phyloP scores from a whole-genome alignment of 2,797 vertebrate genomes.

The Hydrophis major region DNA sequence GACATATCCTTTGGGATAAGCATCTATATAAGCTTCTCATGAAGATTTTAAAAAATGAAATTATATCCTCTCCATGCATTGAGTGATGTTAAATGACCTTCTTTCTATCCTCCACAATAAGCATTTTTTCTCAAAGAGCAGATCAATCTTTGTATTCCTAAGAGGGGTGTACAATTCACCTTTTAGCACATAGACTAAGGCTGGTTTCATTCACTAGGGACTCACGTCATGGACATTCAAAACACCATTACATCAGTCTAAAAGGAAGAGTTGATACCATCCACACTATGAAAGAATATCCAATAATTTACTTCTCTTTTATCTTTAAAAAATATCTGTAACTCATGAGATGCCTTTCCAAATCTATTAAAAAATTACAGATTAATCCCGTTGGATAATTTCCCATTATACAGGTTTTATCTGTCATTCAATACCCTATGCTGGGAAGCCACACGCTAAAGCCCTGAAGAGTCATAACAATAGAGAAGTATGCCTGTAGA shows the following conservation, averaged over 20 bases:
- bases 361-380: not conserved
- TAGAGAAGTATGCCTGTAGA: not conserved
- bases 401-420: not conserved
- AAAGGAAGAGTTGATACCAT: not conserved
- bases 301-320: conserved; percentile 19
- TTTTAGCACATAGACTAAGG: not conserved
- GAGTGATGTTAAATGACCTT: conserved; percentile 35
- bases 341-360: not conserved
- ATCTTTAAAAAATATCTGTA: not conserved
- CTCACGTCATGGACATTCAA: not conserved
- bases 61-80: conserved; percentile 1
- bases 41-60: not conserved
- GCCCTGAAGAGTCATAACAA: not conserved
- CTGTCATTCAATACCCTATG: not conserved
- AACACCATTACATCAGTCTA: conserved; percentile 19
- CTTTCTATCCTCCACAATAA: conserved; percentile 28
- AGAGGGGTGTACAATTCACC: conserved; percentile 42
- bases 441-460: not conserved
- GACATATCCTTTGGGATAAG: not conserved
- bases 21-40: not conserved
- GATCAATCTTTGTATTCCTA: conserved; percentile 23
- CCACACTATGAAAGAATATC: not conserved
- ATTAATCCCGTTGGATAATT: not conserved
- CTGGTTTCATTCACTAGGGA: conserved; percentile 9
- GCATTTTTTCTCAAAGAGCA: conserved; percentile 7